Conservation (phyloP, 2,113 vertebrate species). For the Dendrocopos noguchii region DNA sequence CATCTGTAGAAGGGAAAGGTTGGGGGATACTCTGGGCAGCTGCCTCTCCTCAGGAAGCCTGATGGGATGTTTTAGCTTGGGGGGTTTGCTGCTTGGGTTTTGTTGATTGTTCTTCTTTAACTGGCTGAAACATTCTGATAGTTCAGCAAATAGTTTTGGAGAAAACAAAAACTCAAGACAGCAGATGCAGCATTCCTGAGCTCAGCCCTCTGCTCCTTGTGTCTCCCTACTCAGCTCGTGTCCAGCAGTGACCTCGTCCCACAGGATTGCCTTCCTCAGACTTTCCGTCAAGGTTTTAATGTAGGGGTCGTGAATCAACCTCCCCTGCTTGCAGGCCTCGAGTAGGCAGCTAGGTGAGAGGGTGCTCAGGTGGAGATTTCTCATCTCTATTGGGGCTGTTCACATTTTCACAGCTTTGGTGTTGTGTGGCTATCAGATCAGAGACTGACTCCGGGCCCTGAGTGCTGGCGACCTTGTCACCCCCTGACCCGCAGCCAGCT, state of each 20-base stretch:
- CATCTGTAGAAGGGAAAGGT: background rate
- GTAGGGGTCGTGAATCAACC: background rate
- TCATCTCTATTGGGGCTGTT: background rate
- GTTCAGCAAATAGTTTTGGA: conserved; percentile 39
- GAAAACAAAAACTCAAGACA: conserved; percentile 31
- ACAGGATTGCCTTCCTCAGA: background rate
- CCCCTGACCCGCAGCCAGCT: background rate
- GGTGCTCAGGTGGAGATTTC: background rate
- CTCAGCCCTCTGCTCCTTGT: background rate
- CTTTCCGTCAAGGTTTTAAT: background rate
- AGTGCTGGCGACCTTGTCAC: background rate
- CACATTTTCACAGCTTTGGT: background rate
- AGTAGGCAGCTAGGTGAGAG: background rate
- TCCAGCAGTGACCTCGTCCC: background rate
- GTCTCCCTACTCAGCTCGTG: background rate
- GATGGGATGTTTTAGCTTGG: background rate
- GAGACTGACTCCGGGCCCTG: background rate
- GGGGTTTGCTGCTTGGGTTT: background rate
- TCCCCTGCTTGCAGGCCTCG: background rate
- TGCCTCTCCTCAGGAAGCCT: background rate
- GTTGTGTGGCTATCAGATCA: background rate
- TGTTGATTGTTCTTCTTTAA: background rate
- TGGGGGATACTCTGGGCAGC: background rate
- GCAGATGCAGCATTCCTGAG: background rate
- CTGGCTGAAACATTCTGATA: background rate